phyloP scores from a whole-genome alignment of 2,113 vertebrate species.

The Bothrops jararaca region DNA sequence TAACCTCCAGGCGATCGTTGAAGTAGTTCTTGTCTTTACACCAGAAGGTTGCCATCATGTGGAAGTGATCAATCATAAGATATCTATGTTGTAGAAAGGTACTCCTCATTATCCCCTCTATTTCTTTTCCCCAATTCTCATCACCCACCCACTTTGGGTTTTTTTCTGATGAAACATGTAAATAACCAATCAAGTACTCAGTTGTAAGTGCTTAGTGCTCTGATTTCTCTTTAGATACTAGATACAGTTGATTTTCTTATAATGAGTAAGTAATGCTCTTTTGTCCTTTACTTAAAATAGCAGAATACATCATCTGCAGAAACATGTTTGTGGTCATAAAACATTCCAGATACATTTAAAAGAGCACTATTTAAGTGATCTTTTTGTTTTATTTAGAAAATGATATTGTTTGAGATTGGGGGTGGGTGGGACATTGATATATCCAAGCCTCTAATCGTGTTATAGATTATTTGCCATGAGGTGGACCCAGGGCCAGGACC shows the following conservation, averaged over 20 bases:
- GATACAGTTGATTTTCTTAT: background rate
- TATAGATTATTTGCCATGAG: slow-evolving; percentile 66
- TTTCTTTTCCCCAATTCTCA: background rate
- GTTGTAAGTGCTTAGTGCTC: background rate
- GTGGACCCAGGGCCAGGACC: slow-evolving; percentile 66
- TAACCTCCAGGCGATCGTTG: background rate
- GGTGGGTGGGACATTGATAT: slow-evolving; percentile 52
- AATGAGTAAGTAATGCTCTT: slow-evolving; percentile 24
- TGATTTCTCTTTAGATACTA: background rate
- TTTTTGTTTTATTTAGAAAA: slow-evolving; percentile 60
- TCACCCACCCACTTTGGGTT: background rate
- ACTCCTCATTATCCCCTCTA: background rate
- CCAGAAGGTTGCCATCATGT: background rate
- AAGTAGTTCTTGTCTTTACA: background rate
- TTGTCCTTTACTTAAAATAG: slow-evolving; percentile 23
- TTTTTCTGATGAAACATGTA: background rate
- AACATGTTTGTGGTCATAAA: slow-evolving; percentile 38
- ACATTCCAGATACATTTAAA: slow-evolving; percentile 49
- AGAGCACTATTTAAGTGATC: slow-evolving; percentile 56
- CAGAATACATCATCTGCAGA: slow-evolving; percentile 54
- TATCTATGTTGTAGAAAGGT: background rate
- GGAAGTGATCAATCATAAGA: background rate
- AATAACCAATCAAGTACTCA: background rate
- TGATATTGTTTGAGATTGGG: slow-evolving; percentile 52
- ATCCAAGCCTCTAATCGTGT: slow-evolving; percentile 59